A percentile compares a stretch with the other conserved stretches of the same genome.
Evolutionary conservation across 1,140 invertebrate species (phyloP).

Genomic region (Ctenoplectra terminalis): DNA sequence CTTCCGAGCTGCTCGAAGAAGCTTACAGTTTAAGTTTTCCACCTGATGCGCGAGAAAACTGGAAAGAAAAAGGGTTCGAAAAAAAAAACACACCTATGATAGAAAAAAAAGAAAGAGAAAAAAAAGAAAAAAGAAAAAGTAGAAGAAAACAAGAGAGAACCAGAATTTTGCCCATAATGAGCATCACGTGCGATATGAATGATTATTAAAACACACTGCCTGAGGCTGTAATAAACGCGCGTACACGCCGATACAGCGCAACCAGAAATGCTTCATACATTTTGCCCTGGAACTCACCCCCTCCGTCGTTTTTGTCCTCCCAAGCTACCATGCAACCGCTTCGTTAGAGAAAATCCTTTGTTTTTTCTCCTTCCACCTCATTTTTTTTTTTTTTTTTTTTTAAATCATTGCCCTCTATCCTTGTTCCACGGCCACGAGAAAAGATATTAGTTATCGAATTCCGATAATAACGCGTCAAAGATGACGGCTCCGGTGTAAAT

Average conservation of each 20-base stretch:
- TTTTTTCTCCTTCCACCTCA: neutral
- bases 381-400: neutral
- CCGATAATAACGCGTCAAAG: conserved; percentile 58
- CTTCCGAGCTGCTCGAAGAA: neutral
- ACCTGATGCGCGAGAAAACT: neutral
- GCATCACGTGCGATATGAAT: conserved; percentile 20
- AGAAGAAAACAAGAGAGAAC: neutral
- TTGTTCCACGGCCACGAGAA: conserved; percentile 15
- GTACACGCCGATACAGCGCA: conserved; percentile 6
- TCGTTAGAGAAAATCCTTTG: conserved; percentile 10
- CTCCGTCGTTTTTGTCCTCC: neutral
- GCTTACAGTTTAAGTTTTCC: neutral
- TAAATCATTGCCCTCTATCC: conserved; percentile 12
- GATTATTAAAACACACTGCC: conserved; percentile 50
- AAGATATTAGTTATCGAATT: conserved; percentile 64
- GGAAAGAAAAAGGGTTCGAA: neutral
- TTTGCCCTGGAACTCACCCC: neutral
- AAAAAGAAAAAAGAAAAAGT: neutral
- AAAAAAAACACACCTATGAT: neutral
- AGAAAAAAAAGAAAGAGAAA: neutral
- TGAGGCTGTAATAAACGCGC: neutral
- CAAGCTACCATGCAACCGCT: conserved; percentile 3
- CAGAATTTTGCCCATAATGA: neutral
- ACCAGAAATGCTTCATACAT: conserved; percentile 39
- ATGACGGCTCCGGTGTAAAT: conserved; percentile 55